Conservation (phyloP, 2,113 vertebrate species). For the Noctilio leporinus region DNA sequence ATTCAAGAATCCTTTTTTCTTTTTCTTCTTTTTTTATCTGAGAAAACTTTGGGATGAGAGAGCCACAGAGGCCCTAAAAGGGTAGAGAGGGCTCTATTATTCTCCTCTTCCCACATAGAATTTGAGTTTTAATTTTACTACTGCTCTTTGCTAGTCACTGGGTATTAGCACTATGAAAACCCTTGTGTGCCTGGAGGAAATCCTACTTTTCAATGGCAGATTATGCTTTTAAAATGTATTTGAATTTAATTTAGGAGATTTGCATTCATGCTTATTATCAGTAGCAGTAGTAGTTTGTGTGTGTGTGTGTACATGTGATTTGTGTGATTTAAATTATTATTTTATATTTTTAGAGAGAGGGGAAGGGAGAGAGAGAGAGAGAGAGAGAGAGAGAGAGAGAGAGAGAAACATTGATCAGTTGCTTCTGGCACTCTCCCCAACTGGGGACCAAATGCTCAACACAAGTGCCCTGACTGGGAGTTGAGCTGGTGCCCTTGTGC, state of each 20-base stretch:
- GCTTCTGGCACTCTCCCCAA: no score
- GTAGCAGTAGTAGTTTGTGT: not conserved
- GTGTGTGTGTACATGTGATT: no score
- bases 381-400: no score
- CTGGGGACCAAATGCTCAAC: no score
- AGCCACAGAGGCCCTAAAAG: not conserved
- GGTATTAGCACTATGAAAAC: not conserved
- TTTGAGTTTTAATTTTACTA: not conserved
- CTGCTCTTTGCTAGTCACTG: not conserved
- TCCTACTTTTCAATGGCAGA: not conserved
- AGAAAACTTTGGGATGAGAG: not conserved
- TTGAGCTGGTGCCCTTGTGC: no score
- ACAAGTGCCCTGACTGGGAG: no score
- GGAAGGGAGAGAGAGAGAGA: no score
- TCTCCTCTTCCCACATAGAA: not conserved
- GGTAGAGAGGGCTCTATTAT: not conserved
- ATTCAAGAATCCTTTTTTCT: not conserved
- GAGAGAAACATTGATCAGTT: no score
- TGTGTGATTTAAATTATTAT: no score
- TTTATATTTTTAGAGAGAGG: no score
- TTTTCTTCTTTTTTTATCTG: not conserved
- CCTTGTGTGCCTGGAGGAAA: not conserved
- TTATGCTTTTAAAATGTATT: not conserved
- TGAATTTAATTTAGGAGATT: conserved; percentile 28
- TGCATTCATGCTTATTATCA: not conserved